These are phyloP conservation scores for Steromphala cineraria DNA, from an alignment of 2,888 invertebrate genomes.

Conservation along the genomic window DNA sequence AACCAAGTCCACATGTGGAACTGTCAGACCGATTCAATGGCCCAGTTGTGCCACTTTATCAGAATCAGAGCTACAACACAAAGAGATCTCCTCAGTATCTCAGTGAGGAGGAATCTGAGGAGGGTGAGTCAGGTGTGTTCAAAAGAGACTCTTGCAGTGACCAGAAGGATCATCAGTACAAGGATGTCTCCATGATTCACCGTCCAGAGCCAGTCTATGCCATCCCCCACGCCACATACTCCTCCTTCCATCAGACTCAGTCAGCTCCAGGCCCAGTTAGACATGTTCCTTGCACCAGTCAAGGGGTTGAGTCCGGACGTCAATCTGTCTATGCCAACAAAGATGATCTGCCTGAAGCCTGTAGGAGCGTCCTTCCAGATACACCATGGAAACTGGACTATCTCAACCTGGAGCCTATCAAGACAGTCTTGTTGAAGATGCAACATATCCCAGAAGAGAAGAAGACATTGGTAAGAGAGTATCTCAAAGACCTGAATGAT, in stretches of 20 bases:
- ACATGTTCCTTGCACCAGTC: neutral
- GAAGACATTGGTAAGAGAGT: constrained; percentile 1
- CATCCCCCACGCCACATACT: neutral
- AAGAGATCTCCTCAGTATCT: too few relatives aligned
- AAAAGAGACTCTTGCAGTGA: neutral
- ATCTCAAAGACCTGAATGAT: neutral
- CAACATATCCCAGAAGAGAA: neutral
- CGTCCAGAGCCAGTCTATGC: neutral
- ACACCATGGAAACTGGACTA: constrained; percentile 36
- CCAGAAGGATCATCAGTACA: neutral
- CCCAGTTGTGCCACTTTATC: too few relatives aligned
- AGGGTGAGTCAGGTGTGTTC: neutral
- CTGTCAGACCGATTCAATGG: too few relatives aligned
- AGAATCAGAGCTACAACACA: too few relatives aligned
- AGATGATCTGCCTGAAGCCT: neutral
- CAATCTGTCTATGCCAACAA: neutral
- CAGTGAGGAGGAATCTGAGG: neutral
- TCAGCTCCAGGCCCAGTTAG: neutral
- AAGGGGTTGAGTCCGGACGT: neutral
- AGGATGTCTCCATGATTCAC: neutral
- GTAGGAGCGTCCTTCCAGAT: constrained; percentile 21
- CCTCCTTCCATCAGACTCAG: constrained; percentile 4
- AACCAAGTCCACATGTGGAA: too few relatives aligned
- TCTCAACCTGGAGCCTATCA: constrained; percentile 33
- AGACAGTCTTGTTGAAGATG: constrained; percentile 13